Evolutionary conservation across 2,797 vertebrate species (phyloP), one percentile per base, ranked within the genome.

Genomic region (Sciurus vulgaris): DNA sequence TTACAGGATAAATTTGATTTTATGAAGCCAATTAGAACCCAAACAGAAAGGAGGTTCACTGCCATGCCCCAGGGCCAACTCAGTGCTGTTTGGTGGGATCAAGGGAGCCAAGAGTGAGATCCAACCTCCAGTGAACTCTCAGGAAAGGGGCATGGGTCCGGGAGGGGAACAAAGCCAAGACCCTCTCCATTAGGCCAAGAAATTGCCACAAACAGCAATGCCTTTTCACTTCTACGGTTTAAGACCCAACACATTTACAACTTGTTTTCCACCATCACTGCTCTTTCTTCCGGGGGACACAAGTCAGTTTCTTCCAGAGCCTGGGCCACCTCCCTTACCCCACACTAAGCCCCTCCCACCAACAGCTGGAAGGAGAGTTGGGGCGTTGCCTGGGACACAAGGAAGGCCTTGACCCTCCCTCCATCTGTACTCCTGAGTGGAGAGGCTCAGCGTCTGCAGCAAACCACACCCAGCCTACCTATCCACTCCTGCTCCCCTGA

Each of bases 201-300:
- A 94, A 93, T 91, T 4, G 47, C 73, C 92, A 86, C 91, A 90
- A 94, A 97, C 95, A 92, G 83, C 73, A 92, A n/a, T 49, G 70
- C 83, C 93, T 89, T 82, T 87, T 97, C 35, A 74, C 41, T 26
- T 90, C 63, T 84, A 44, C 81, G 65, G 70, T 81, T 93, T 49
- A 51, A 81, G 49, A 79, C 81, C 87, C 54, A 47, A 28, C 30
- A 86, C 47, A 95, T 74, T 82, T 49, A 85, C 11, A 82, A 2
- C 51, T 92, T 91, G 65, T 76, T 94, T 82, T 83, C 38, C 15
- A 54, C 73, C 70, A 51, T 51, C 35, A 7, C 35, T 38, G 26
- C 51, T 72, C 54, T 84, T 56, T 35, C 61, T 84, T 82, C 77
- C 82, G 70, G 65, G 59, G 74, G 87, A 82, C 69, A 84, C 65